Evolutionary conservation across 2,888 invertebrate species (phyloP).

Genomic region (Xestobium rufovillosum): DNA sequence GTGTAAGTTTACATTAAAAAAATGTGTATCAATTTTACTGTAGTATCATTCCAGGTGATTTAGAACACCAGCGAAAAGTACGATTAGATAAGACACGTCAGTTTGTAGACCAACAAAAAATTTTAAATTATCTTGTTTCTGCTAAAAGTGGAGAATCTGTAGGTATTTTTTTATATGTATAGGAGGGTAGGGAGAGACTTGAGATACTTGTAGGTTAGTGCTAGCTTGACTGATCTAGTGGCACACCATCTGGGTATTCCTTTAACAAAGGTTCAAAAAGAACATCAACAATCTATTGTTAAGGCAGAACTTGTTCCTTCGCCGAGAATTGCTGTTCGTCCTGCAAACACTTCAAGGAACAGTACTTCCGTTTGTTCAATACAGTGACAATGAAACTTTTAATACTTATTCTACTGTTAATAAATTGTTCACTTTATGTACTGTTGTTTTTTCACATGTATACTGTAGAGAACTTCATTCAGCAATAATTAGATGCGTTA

Average conservation of each 20-base stretch:
- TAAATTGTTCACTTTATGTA: neutral
- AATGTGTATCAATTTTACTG: too few species aligned
- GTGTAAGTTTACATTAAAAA: conserved; percentile 39
- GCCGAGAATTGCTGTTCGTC: conserved; percentile 10
- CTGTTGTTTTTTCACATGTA: too few species aligned
- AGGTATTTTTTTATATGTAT: conserved; percentile 23
- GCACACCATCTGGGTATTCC: conserved; percentile 60
- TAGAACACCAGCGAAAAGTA: conserved; percentile 66
- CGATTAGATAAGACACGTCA: conserved; percentile 56
- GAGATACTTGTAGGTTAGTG: conserved; percentile 49
- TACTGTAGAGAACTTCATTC: too few species aligned
- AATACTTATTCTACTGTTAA: neutral
- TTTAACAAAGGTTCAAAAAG: conserved; percentile 57
- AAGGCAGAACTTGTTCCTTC: conserved; percentile 52
- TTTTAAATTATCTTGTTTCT: conserved; percentile 57
- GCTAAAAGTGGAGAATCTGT: conserved; percentile 70
- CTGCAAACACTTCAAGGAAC: conserved; percentile 4
- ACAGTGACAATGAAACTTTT: conserved; percentile 39
- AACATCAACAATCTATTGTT: conserved; percentile 58
- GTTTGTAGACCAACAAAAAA: conserved; percentile 55
- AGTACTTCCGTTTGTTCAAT: conserved; percentile 48
- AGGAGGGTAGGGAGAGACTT: conserved; percentile 5
- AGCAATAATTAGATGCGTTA: too few species aligned
- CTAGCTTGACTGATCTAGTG: conserved; percentile 61
- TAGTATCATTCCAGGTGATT: conserved; percentile 50